Conservation (phyloP, 2,797 vertebrate genomes). For the Enteromius radiatus region DNA sequence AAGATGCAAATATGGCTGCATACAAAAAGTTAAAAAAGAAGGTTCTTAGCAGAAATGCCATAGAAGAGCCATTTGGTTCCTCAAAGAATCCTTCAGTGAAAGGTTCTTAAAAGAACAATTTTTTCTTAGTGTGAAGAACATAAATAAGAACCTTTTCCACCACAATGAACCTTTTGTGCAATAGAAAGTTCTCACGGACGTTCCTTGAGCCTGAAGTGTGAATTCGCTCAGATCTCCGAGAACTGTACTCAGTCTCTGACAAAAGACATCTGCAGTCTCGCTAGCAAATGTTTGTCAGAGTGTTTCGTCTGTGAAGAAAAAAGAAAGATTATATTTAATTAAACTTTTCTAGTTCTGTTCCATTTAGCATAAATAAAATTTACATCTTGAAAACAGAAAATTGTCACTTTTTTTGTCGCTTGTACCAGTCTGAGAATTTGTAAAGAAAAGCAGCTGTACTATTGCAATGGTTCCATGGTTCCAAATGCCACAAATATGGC, state of each 20-base stretch:
- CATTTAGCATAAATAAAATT: not conserved
- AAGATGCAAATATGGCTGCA: not conserved
- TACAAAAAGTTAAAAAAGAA: too few species aligned
- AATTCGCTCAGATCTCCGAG: not conserved
- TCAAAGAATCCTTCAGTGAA: too few species aligned
- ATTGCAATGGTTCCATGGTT: constrained; percentile 3
- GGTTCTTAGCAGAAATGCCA: too few species aligned
- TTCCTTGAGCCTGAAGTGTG: not conserved
- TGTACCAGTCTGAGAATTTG: not conserved
- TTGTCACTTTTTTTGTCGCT: not conserved
- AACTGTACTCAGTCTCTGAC: not conserved
- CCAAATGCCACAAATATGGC: constrained; percentile 63
- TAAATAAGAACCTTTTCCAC: too few species aligned
- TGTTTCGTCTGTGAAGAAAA: not conserved
- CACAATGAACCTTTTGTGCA: not conserved
- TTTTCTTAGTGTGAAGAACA: too few species aligned
- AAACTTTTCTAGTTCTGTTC: too few species aligned
- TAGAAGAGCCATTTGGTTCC: too few species aligned
- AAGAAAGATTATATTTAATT: not conserved
- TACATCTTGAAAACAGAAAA: not conserved
- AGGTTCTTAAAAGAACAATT: too few species aligned
- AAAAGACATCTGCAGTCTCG: too few species aligned
- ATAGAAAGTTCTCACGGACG: not conserved
- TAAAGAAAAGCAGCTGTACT: not conserved
- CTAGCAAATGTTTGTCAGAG: not conserved